Evolutionary conservation across 2,888 invertebrate genomes (phyloP).

Genomic region (Embidobia sp.): DNA sequence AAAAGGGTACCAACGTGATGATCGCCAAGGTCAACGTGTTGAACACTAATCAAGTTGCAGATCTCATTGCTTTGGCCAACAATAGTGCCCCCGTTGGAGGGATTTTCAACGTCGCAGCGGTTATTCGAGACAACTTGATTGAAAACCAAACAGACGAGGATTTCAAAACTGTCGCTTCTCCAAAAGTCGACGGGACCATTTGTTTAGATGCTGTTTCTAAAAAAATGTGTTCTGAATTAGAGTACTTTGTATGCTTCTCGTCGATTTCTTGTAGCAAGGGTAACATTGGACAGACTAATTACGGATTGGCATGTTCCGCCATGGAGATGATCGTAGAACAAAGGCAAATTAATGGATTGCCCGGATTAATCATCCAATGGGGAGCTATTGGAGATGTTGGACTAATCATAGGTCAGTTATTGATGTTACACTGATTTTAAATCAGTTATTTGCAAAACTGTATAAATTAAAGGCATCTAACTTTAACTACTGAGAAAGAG

Average conservation of each 20-base stretch:
- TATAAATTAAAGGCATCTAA: too few relatives aligned
- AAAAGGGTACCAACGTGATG: constrained; percentile 81
- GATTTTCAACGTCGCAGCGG: constrained; percentile 97
- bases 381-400: constrained; percentile 99
- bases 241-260: constrained; percentile 98
- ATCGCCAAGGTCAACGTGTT: constrained; percentile 80
- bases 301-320: constrained; percentile 97
- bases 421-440: too few relatives aligned
- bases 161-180: constrained; percentile 90
- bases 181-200: constrained; percentile 93
- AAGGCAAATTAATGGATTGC: constrained; percentile 91
- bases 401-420: constrained; percentile 88
- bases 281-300: constrained; percentile 98
- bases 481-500: too few relatives aligned
- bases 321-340: constrained; percentile 98
- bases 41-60: constrained; percentile 78
- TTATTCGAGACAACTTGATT: constrained; percentile 92
- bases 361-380: constrained; percentile 97
- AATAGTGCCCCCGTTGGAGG: constrained; percentile 85
- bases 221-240: constrained; percentile 88
- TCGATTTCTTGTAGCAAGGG: constrained; percentile 98
- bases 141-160: constrained; percentile 92
- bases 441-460: too few relatives aligned
- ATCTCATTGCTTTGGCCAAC: constrained; percentile 79
- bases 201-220: constrained; percentile 91